These are phyloP conservation scores for Drosophila lacicola DNA, from an alignment of 2,888 invertebrate genomes.

Conservation along the genomic window DNA sequence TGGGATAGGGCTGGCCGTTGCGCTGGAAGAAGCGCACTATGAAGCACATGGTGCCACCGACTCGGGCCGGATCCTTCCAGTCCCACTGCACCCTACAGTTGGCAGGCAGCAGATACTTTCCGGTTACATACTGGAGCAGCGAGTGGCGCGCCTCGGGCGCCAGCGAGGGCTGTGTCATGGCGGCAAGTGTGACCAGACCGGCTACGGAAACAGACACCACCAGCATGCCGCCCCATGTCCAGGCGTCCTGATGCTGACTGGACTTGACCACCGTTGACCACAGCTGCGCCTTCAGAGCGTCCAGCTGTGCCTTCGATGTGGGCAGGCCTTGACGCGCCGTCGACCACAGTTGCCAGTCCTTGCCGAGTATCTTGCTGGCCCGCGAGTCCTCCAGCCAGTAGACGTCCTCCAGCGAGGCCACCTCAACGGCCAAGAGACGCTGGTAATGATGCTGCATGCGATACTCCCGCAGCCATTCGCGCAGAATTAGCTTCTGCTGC, in stretches of 20 bases:
- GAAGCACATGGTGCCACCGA: conserved; percentile 96
- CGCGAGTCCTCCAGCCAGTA: conserved; percentile 95
- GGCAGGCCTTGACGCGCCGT: conserved; percentile 92
- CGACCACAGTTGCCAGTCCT: conserved; percentile 92
- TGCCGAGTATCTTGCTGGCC: conserved; percentile 91
- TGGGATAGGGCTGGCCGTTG: conserved; percentile 97
- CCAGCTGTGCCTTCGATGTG: conserved; percentile 92
- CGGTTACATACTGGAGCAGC: conserved; percentile 95
- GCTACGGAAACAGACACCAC: conserved; percentile 95
- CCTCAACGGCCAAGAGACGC: conserved; percentile 91
- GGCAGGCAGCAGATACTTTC: conserved; percentile 94
- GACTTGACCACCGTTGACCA: conserved; percentile 95
- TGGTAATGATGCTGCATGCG: conserved; percentile 90
- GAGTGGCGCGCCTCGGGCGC: conserved; percentile 96
- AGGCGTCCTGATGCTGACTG: conserved; percentile 94
- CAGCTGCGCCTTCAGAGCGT: conserved; percentile 91
- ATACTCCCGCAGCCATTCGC: conserved; percentile 93
- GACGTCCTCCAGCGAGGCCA: conserved; percentile 94
- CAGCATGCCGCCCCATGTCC: conserved; percentile 97
- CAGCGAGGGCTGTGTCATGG: conserved; percentile 95
- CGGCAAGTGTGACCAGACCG: conserved; percentile 94
- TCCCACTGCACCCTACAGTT: conserved; percentile 94
- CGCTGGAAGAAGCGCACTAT: conserved; percentile 95
- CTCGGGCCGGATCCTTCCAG: conserved; percentile 95
- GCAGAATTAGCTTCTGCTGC: conserved; percentile 93